Percentiles rank a stretch among this genome's conserved stretches.
These are phyloP conservation scores for Sebastes nivosus DNA, from an alignment of 2,797 vertebrate genomes.

Conservation along the genomic window DNA sequence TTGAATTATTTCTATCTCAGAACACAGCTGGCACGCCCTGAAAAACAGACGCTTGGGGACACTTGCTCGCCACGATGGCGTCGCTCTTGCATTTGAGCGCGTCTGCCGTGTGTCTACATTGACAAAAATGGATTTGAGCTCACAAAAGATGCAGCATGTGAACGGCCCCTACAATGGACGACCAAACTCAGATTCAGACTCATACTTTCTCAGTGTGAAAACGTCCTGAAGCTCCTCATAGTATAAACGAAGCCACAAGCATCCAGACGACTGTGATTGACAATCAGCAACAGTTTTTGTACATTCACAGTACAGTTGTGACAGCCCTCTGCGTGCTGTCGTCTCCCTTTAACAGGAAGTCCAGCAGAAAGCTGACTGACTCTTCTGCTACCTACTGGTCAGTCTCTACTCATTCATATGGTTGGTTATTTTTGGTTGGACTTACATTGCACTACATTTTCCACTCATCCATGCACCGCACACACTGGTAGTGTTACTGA, in stretches of 20 bases:
- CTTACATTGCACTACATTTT: constrained; percentile 23
- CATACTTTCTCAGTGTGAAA: constrained; percentile 9
- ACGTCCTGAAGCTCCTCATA: neutral
- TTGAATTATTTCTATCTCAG: no score
- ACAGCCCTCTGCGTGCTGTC: neutral
- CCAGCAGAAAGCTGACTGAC: neutral
- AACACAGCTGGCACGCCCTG: no score
- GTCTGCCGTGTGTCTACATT: no score
- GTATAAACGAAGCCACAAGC: constrained; percentile 27
- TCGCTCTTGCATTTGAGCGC: no score
- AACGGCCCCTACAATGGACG: no score
- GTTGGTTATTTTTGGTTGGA: constrained; percentile 48
- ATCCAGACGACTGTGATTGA: constrained; percentile 27
- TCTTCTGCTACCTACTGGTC: neutral
- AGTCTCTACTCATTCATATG: constrained; percentile 1
- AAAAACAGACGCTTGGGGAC: no score
- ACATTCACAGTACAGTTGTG: constrained; percentile 47
- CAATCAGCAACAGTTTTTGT: constrained; percentile 21
- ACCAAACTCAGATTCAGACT: constrained; percentile 1
- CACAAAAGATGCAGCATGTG: no score
- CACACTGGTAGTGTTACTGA: constrained; percentile 7
- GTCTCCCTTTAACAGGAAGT: constrained; percentile 6
- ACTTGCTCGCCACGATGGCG: no score
- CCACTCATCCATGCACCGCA: neutral
- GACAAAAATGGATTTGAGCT: no score